Evolutionary conservation across 2,113 vertebrate species (phyloP).

Genomic region (Ageneiosus marmoratus): DNA sequence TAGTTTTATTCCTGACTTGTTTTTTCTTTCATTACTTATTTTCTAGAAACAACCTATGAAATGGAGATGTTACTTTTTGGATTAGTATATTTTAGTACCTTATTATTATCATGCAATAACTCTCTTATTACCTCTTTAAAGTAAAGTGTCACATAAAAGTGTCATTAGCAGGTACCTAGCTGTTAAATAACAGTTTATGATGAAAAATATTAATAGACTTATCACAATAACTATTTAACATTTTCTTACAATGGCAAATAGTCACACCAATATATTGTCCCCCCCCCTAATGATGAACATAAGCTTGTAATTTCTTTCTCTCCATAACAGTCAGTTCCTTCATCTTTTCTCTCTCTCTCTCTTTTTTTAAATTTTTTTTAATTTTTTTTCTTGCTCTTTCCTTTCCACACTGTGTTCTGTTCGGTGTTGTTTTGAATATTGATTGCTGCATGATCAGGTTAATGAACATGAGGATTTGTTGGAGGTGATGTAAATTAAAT

Average conservation of each 20-base stretch:
- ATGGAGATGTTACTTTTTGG: neutral
- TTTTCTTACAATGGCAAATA: neutral
- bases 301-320: neutral
- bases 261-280: neutral
- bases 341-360: neutral
- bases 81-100: neutral
- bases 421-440: constrained; percentile 14
- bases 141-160: neutral
- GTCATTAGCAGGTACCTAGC: neutral
- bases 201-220: neutral
- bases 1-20: neutral
- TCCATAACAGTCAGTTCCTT: neutral
- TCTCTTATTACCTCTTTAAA: no score
- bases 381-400: neutral
- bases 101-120: neutral
- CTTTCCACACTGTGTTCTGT: neutral
- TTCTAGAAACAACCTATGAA: neutral
- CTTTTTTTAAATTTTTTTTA: no score
- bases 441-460: constrained; percentile 14
- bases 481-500: constrained; percentile 15
- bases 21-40: no score
- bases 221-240: neutral
- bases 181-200: neutral
- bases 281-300: neutral
- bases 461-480: constrained; percentile 31